Conservation (phyloP, 2,113 vertebrate genomes). For the Theristicus caerulescens region DNA sequence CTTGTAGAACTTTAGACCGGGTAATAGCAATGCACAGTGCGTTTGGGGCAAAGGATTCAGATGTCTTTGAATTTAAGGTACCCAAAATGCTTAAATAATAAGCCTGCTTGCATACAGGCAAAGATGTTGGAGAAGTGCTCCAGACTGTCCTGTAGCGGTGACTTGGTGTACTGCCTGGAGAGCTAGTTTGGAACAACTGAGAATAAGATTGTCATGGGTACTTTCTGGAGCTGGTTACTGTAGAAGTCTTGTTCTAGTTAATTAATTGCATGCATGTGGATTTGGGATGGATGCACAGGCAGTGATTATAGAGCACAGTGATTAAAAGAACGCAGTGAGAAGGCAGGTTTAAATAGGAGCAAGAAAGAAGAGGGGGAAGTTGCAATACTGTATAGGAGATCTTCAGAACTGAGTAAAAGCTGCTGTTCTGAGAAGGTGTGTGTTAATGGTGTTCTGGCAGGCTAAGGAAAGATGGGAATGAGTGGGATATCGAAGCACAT, state of each 20-base stretch:
- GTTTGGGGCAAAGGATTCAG: neutral
- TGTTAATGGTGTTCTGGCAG: neutral
- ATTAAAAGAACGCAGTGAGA: neutral
- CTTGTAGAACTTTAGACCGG: neutral
- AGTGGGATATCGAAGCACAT: neutral
- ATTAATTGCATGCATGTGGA: neutral
- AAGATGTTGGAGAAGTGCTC: neutral
- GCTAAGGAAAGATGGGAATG: neutral
- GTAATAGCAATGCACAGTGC: neutral
- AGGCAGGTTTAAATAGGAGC: neutral
- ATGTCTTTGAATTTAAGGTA: neutral
- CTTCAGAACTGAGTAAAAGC: neutral
- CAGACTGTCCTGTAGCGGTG: neutral
- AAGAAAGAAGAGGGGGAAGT: neutral
- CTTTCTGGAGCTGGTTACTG: neutral
- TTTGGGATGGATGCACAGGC: neutral
- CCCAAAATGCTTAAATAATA: neutral
- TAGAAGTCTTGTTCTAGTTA: neutral
- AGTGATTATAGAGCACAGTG: neutral
- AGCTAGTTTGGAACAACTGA: neutral
- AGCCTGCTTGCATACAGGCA: neutral
- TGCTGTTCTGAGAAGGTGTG: neutral
- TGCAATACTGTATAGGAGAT: neutral
- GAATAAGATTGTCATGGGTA: neutral
- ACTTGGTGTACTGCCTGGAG: neutral